Percentiles rank a stretch among this genome's conserved stretches.
These are phyloP conservation scores for Apis cerana DNA, from an alignment of 1,140 invertebrate genomes.

Conservation along the genomic window DNA sequence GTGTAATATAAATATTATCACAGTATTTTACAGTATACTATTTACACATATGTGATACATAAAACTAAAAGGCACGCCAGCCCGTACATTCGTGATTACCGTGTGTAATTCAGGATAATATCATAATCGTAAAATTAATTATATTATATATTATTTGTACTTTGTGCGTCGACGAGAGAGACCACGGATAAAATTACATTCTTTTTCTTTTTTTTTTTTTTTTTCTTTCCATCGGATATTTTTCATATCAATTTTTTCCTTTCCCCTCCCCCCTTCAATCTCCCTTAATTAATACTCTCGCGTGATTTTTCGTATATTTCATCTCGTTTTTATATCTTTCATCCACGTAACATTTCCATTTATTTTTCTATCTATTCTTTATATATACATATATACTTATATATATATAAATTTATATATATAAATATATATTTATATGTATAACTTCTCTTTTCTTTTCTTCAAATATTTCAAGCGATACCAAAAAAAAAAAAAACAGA, in stretches of 20 bases:
- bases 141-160: slow-evolving; percentile 69
- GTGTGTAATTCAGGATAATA: slow-evolving; percentile 34
- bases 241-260: background rate
- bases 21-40: slow-evolving; percentile 79
- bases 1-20: slow-evolving; percentile 79
- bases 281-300: slow-evolving; percentile 46
- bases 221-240: background rate
- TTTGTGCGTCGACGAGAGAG: slow-evolving; percentile 59
- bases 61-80: slow-evolving; percentile 44
- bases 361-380: slow-evolving; percentile 48
- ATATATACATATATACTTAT: background rate
- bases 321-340: slow-evolving; percentile 8
- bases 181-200: slow-evolving; percentile 35
- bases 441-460: background rate
- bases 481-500: slow-evolving; percentile 25
- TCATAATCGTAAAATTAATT: slow-evolving; percentile 55
- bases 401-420: background rate
- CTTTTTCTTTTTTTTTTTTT: slow-evolving; percentile 2
- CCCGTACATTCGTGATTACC: slow-evolving; percentile 56
- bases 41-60: slow-evolving; percentile 76
- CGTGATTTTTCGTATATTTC: slow-evolving; percentile 7
- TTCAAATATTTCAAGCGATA: slow-evolving; percentile 39
- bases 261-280: background rate
- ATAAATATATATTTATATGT: slow-evolving; percentile 19
- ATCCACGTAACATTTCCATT: slow-evolving; percentile 42